phyloP scores from a whole-genome alignment of 2,113 vertebrate genomes.

The Takifugu flavidus region DNA sequence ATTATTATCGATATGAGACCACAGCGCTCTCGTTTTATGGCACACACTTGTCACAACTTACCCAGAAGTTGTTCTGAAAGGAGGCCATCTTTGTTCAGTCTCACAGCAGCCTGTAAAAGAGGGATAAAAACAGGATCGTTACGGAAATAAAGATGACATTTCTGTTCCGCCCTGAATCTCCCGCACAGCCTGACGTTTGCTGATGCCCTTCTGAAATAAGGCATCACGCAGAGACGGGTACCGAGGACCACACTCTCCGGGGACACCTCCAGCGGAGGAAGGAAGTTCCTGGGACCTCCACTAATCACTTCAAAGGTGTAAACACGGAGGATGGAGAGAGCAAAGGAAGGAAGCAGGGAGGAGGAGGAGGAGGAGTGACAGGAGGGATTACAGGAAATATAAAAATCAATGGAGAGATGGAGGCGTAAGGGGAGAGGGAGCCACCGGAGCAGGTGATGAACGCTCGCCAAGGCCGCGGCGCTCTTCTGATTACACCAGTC shows the following conservation, averaged over 20 bases:
- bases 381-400: slow-evolving; percentile 11
- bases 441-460: slow-evolving; percentile 8
- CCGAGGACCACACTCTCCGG: slow-evolving; percentile 3
- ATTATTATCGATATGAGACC: too few species aligned
- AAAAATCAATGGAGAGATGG: slow-evolving; percentile 16
- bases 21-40: too few species aligned
- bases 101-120: slow-evolving; percentile 56
- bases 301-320: slow-evolving; percentile 46
- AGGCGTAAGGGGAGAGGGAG: slow-evolving; percentile 3
- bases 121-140: slow-evolving; percentile 23
- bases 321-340: slow-evolving; percentile 32
- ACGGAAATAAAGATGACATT: background rate
- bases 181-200: too few species aligned
- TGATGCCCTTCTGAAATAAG: too few species aligned
- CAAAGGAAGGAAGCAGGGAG: slow-evolving; percentile 21
- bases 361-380: slow-evolving; percentile 8
- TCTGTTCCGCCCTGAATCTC: too few species aligned
- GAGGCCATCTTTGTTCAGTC: slow-evolving; percentile 62
- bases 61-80: slow-evolving; percentile 80
- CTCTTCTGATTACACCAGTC: too few species aligned
- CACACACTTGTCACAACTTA: slow-evolving; percentile 49
- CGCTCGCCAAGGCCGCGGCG: slow-evolving; percentile 9
- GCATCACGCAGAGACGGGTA: too few species aligned
- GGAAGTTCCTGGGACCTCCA: slow-evolving; percentile 21
- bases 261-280: slow-evolving; percentile 42